Conservation (phyloP, 2,888 invertebrate genomes). For the Diloba caeruleocephala region DNA sequence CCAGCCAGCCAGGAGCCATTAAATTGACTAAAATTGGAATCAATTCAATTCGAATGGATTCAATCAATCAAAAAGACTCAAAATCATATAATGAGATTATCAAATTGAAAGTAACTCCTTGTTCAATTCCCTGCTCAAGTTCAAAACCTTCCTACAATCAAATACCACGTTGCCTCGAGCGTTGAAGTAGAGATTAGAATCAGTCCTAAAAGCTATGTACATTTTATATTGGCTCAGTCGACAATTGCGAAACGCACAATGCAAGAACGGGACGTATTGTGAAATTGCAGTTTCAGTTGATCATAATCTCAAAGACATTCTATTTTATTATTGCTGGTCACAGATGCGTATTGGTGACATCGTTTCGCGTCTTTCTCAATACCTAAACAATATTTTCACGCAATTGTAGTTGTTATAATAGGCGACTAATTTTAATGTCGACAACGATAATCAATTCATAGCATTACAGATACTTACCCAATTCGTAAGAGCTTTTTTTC, state of each 20-base stretch:
- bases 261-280: slow-evolving; percentile 36
- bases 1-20: no score
- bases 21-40: no score
- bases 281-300: slow-evolving; percentile 46
- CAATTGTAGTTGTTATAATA: slow-evolving; percentile 12
- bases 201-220: slow-evolving; percentile 20
- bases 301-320: slow-evolving; percentile 54
- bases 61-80: no score
- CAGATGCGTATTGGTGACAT: slow-evolving; percentile 52
- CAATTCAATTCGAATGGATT: no score
- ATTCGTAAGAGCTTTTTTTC: no score
- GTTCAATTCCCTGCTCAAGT: not conserved
- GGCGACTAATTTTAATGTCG: slow-evolving; percentile 2
- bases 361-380: slow-evolving; percentile 36
- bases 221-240: slow-evolving; percentile 27
- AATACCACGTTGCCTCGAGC: not conserved
- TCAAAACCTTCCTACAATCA: not conserved
- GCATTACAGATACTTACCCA: no score
- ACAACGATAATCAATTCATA: slow-evolving; percentile 4
- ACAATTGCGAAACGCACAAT: slow-evolving; percentile 50
- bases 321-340: slow-evolving; percentile 45
- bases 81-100: not conserved
- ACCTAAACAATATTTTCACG: slow-evolving; percentile 20
- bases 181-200: slow-evolving; percentile 18
- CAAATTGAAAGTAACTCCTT: not conserved